Base-by-base conservation (phyloP, 2,888 invertebrate genomes). In the Ramazzottius varieornatus region DNA sequence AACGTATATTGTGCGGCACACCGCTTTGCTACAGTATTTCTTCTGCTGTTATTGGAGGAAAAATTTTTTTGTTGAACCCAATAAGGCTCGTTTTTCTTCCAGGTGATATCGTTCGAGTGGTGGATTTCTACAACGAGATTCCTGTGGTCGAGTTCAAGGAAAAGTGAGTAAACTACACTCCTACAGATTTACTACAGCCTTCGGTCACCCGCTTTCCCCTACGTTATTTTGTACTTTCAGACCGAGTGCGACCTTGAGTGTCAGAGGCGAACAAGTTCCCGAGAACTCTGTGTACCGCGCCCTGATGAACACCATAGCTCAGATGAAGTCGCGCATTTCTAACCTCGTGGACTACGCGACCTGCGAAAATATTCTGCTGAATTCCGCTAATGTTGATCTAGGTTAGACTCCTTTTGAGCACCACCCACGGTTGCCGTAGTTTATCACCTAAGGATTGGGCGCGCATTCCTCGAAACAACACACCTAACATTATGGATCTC, bases 41-140 rank as follows among this genome's bases (percentile, higher is more conserved):
- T n/a, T n/a, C n/a, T n/a, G n/a, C n/a, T n/a, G n/a, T n/a, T n/a
- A n/a, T n/a, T n/a, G n/a, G n/a, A n/a, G n/a, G n/a, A n/a, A n/a
- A n/a, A n/a, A n/a, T n/a, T n/a, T n/a, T n/a, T n/a, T n/a, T n/a
- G n/a, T n/a, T n/a, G n/a, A n/a, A n/a, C n/a, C n/a, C n/a, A n/a
- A n/a, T n/a, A n/a, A n/a, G n/a, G n/a, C n/a, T n/a, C n/a, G n/a
- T n/a, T n/a, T n/a, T n/a, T n/a, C n/a, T n/a, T n/a, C n/a, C n/a
- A n/a, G 70, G 70, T 24, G 70, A 70, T 65, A 67, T 70, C 40
- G 65, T 70, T 32, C 67, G 67, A 54, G 66, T 71, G 1, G 67
- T 67, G 8, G n/a, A 2, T 24, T 33, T 64, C 24, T 32, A 29
- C 64, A 1, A 20, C 1, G n/a, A 33, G 20, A 24, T n/a, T 24